Evolutionary conservation across 2,113 vertebrate species (phyloP).

Genomic region (Crocuta crocuta): DNA sequence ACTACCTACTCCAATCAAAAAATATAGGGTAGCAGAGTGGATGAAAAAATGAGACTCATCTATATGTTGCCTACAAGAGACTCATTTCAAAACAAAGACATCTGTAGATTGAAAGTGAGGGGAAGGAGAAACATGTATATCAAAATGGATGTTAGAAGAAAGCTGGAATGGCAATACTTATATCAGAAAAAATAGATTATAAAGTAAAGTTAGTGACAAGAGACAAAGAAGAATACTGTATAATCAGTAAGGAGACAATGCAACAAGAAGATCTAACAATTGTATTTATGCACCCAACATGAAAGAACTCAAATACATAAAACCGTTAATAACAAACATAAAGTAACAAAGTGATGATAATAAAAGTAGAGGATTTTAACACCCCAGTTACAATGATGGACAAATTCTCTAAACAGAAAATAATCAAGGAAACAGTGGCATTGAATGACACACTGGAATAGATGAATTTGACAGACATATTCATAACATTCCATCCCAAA

Average conservation of each 20-base stretch:
- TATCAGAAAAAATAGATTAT: background rate
- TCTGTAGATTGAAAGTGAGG: background rate
- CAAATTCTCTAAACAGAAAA: background rate
- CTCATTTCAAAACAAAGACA: background rate
- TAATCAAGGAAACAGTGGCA: too few species aligned
- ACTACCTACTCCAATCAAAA: background rate
- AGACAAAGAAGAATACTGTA: background rate
- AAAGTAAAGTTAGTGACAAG: background rate
- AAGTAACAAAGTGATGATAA: background rate
- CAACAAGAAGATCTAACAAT: background rate
- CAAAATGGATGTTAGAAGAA: background rate
- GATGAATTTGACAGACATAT: too few species aligned
- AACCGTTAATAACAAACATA: background rate
- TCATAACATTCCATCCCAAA: too few species aligned
- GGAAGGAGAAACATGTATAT: background rate
- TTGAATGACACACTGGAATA: too few species aligned
- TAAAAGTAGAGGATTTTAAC: background rate
- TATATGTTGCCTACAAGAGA: background rate
- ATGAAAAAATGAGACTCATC: background rate
- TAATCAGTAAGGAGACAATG: background rate
- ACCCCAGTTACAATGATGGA: background rate
- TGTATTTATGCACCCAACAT: background rate
- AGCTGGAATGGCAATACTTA: background rate
- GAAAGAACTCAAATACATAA: background rate
- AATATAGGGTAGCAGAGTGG: background rate